Conservation (phyloP, 2,113 vertebrate species). For the Stigmatopora argus region DNA sequence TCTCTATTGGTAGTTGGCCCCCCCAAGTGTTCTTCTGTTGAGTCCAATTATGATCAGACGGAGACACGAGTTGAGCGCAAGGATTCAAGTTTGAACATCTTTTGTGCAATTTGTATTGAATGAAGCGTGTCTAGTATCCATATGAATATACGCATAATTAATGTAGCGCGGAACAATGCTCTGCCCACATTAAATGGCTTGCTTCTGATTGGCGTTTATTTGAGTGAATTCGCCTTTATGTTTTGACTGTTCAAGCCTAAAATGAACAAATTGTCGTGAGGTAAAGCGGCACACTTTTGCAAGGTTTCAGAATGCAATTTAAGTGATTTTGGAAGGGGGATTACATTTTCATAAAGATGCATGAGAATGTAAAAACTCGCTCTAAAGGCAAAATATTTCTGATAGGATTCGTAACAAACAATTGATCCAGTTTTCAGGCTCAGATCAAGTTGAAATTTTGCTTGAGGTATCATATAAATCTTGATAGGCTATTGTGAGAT, state of each 20-base stretch:
- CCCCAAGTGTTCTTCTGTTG: conserved; percentile 53
- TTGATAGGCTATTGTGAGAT: too few relatives aligned
- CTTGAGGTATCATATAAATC: conserved; percentile 12
- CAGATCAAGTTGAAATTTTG: conserved; percentile 2
- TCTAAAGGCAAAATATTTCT: neutral
- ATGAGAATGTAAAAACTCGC: neutral
- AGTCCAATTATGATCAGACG: conserved; percentile 67
- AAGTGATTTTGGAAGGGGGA: too few relatives aligned
- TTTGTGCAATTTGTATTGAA: conserved; percentile 20
- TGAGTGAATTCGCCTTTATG: too few relatives aligned
- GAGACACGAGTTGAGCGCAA: conserved; percentile 46
- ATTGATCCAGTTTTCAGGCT: neutral
- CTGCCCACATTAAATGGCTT: neutral
- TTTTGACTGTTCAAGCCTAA: too few relatives aligned
- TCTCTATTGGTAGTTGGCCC: conserved; percentile 54
- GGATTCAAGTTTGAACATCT: conserved; percentile 18
- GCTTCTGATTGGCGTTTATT: neutral
- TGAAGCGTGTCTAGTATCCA: conserved; percentile 17
- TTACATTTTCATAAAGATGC: neutral
- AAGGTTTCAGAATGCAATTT: too few relatives aligned
- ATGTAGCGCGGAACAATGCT: neutral
- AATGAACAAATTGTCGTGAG: too few relatives aligned
- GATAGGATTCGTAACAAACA: neutral
- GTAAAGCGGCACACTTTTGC: too few relatives aligned
- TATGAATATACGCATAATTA: conserved; percentile 11